Conservation (phyloP, 1,140 invertebrate species). For the Orchestia grillus region DNA sequence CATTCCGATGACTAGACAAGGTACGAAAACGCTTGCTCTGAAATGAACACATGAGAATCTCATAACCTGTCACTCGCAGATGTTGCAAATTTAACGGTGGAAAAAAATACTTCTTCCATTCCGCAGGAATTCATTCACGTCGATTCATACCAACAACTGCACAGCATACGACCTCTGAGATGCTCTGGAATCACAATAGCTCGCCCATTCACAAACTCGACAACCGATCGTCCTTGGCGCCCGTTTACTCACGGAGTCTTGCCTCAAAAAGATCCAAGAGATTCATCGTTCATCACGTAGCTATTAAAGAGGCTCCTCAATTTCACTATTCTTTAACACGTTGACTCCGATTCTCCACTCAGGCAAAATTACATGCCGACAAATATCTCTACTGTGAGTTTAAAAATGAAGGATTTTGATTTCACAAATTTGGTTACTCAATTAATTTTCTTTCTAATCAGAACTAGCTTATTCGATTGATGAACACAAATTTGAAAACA, state of each 20-base stretch:
- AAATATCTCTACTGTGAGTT: too few species aligned
- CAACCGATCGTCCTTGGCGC: not conserved
- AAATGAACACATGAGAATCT: not conserved
- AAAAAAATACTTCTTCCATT: not conserved
- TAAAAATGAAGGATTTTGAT: too few species aligned
- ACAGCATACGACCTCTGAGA: not conserved
- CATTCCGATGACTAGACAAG: too few species aligned
- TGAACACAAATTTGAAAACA: too few species aligned
- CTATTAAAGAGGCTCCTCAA: not conserved
- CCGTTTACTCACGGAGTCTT: not conserved
- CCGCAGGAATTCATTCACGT: not conserved
- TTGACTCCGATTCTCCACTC: too few species aligned
- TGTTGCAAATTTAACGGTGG: not conserved
- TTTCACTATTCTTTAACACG: too few species aligned
- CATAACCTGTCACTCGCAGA: not conserved
- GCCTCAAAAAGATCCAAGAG: not conserved
- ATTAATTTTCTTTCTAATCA: too few species aligned
- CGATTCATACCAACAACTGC: not conserved
- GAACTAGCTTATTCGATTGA: too few species aligned
- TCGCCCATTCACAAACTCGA: not conserved
- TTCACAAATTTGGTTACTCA: too few species aligned
- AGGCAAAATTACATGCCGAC: too few species aligned
- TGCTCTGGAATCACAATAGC: not conserved
- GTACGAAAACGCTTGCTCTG: not conserved
- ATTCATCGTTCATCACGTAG: not conserved